Percentiles rank a stretch among this genome's conserved stretches.
These are phyloP conservation scores for Bettongia penicillata DNA, from an alignment of 2,113 vertebrate species.

Conservation along the genomic window DNA sequence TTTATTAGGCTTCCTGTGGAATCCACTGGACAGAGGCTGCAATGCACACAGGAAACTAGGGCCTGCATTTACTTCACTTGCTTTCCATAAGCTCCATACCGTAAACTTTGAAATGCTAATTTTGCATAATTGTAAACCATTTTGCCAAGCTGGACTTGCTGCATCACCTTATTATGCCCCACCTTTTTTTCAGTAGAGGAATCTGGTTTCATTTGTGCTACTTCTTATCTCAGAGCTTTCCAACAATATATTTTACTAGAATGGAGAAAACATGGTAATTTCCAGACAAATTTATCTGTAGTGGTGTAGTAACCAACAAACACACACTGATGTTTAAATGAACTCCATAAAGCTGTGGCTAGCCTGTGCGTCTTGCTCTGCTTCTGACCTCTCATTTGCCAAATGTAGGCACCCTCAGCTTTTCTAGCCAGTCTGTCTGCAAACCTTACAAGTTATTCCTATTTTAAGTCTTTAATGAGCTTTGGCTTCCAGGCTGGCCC, in stretches of 20 bases:
- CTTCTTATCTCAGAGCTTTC: conserved; percentile 53
- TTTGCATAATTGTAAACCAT: background rate
- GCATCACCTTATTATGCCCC: conserved; percentile 36
- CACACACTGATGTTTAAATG: background rate
- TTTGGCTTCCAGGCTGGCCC: conserved; percentile 66
- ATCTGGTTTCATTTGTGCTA: conserved; percentile 41
- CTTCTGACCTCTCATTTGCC: conserved; percentile 50
- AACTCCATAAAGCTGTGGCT: conserved; percentile 21
- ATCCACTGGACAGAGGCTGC: background rate
- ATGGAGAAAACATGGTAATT: conserved; percentile 46
- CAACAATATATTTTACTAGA: background rate
- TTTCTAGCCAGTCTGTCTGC: conserved; percentile 18
- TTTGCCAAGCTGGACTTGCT: background rate
- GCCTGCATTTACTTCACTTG: background rate
- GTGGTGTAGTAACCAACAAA: background rate
- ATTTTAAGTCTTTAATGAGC: conserved; percentile 74
- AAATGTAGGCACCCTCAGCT: conserved; percentile 29
- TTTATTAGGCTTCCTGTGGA: background rate
- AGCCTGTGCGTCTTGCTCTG: conserved; percentile 27
- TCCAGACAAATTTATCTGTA: conserved; percentile 45
- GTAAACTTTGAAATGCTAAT: background rate
- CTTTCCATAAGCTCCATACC: background rate
- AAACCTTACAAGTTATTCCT: conserved; percentile 35
- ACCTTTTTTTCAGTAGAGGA: conserved; percentile 14
- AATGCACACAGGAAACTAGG: background rate